These are phyloP conservation scores for Antheraea pernyi DNA, from an alignment of 1,140 invertebrate species.

Conservation along the genomic window DNA sequence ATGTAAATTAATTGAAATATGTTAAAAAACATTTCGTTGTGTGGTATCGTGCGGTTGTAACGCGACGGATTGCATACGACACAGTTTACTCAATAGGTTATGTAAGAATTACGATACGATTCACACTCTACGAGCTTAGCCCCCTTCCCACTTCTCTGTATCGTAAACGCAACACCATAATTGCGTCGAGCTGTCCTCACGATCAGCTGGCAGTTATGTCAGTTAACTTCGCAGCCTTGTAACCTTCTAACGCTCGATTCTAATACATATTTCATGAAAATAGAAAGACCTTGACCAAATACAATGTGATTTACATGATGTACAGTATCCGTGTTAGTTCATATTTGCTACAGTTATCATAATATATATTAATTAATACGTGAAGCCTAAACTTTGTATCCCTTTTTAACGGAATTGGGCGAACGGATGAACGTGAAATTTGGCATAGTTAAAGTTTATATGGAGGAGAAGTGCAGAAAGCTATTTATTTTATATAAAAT, in stretches of 20 bases:
- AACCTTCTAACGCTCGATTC: constrained; percentile 1
- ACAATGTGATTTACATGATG: constrained; percentile 4
- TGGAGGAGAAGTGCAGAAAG: too few species aligned
- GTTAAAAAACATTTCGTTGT: constrained; percentile 4
- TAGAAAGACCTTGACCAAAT: constrained; percentile 5
- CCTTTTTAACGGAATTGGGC: too few species aligned
- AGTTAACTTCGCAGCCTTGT: constrained; percentile 17
- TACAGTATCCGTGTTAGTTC: constrained; percentile 8
- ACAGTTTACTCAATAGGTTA: constrained; percentile 28
- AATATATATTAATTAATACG: too few species aligned
- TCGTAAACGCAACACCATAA: constrained; percentile 6
- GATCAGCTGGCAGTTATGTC: constrained; percentile 13
- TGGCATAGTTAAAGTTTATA: too few species aligned
- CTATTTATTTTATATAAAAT: too few species aligned
- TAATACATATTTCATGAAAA: constrained; percentile 1
- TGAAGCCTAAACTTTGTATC: too few species aligned
- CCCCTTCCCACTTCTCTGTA: constrained; percentile 13
- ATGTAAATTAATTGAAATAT: constrained; percentile 8
- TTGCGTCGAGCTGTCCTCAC: not conserved
- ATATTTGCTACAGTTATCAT: not conserved
- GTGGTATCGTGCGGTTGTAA: not conserved
- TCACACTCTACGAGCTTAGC: constrained; percentile 19
- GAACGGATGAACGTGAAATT: too few species aligned
- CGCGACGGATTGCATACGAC: constrained; percentile 6
- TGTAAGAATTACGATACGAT: constrained; percentile 27